A percentile compares a stretch with the other conserved stretches of the same genome.
Conservation (phyloP, 2,797 vertebrate genomes). For the Valencia hispanica region DNA sequence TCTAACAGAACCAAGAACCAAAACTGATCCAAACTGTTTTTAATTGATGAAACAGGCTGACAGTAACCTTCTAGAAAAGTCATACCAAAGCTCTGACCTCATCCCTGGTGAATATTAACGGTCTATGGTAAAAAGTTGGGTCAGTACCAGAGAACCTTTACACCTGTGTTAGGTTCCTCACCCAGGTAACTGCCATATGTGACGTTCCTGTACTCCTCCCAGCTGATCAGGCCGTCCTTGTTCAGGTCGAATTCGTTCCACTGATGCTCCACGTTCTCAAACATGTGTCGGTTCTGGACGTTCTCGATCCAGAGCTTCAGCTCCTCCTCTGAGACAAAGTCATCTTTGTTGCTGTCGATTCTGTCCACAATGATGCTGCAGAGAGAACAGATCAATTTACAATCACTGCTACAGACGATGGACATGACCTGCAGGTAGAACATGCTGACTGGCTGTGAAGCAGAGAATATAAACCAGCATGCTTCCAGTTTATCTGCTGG, state of each 20-base stretch:
- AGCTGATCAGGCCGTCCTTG: constrained; percentile 82
- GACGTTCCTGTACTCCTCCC: constrained; percentile 88
- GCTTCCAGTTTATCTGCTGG: not conserved
- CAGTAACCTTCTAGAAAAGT: no score
- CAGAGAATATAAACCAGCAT: not conserved
- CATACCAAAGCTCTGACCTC: no score
- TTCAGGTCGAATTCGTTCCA: constrained; percentile 86
- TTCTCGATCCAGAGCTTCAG: constrained; percentile 86
- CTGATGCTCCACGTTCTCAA: constrained; percentile 80
- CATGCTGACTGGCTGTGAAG: not conserved
- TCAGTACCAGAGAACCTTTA: not conserved
- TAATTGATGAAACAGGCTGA: no score
- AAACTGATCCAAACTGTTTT: no score
- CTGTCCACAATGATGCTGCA: constrained; percentile 87
- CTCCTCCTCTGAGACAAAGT: constrained; percentile 85
- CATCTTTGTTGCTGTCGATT: constrained; percentile 83
- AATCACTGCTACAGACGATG: no score
- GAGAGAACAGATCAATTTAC: no score
- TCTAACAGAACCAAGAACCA: no score
- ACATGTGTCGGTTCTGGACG: constrained; percentile 84
- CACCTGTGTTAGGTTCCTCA: constrained; percentile 50
- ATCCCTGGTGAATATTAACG: no score
- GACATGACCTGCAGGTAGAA: no score
- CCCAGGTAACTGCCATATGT: constrained; percentile 88
- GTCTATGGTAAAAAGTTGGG: no score